Percentiles rank a stretch among this genome's conserved stretches.
Evolutionary conservation across 2,113 vertebrate genomes (phyloP).

Genomic region (Pteropus alecto): DNA sequence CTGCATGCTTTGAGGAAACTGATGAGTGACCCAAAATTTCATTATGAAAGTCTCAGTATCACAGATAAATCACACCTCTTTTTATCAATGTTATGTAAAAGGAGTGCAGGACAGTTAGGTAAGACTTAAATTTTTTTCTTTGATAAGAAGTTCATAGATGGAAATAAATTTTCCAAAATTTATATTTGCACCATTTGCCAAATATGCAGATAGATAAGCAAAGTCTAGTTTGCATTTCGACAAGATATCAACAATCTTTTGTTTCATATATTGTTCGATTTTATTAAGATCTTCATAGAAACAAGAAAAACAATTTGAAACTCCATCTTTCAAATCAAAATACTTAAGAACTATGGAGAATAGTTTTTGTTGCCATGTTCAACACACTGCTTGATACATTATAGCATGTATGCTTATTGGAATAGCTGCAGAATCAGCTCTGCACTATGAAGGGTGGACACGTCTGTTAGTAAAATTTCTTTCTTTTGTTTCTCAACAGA

Average conservation of each 20-base stretch:
- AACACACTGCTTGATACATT: background rate
- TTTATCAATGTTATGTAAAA: background rate
- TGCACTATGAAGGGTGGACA: background rate
- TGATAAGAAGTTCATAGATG: constrained; percentile 5
- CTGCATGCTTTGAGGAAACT: background rate
- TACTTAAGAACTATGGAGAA: background rate
- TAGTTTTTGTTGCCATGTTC: background rate
- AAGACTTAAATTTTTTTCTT: background rate
- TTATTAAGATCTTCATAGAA: background rate
- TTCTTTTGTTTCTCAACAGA: background rate
- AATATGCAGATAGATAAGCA: background rate
- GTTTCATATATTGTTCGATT: background rate
- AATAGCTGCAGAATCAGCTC: background rate
- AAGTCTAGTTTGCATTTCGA: constrained; percentile 23
- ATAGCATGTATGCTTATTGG: background rate
- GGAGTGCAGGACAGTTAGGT: background rate
- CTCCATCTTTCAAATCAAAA: constrained; percentile 35
- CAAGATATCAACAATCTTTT: background rate
- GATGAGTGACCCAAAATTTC: background rate
- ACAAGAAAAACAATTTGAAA: constrained; percentile 4
- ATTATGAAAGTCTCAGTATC: background rate
- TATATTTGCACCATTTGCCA: background rate
- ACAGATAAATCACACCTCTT: background rate
- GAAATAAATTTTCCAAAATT: constrained; percentile 20
- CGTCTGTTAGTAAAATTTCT: background rate